phyloP scores from a whole-genome alignment of 2,888 invertebrate species.

The Calliphora vomitoria region DNA sequence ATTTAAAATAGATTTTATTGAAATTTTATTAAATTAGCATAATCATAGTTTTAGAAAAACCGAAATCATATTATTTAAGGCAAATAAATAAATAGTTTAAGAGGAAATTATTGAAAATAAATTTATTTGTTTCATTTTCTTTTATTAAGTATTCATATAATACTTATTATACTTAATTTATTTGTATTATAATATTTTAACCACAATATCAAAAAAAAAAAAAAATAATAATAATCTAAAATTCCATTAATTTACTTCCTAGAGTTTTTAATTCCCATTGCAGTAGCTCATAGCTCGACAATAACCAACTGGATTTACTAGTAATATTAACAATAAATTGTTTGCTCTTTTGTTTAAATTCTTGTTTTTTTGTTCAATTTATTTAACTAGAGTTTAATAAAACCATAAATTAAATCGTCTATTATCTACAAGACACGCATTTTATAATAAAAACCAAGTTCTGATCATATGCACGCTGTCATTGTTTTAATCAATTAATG shows the following conservation, averaged over 20 bases:
- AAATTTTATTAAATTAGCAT: neutral
- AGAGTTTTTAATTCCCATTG: neutral
- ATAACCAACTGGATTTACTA: constrained; percentile 7
- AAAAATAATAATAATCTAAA: neutral
- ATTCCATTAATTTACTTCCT: constrained; percentile 16
- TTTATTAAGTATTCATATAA: neutral
- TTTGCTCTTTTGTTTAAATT: constrained; percentile 4
- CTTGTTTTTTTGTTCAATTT: neutral
- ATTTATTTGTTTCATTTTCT: neutral
- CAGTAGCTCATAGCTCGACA: neutral
- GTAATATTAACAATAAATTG: constrained; percentile 6
- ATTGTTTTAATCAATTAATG: neutral
- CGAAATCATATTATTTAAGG: neutral
- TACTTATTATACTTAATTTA: neutral
- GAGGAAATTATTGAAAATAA: neutral
- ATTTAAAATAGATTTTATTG: too few species aligned
- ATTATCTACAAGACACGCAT: constrained; percentile 8
- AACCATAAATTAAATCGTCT: constrained; percentile 11
- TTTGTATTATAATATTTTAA: neutral
- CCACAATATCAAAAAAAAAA: neutral
- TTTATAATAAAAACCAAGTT: neutral
- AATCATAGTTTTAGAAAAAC: neutral
- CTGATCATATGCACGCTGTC: neutral
- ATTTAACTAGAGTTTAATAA: constrained; percentile 25
- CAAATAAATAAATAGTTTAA: neutral